These are phyloP conservation scores for Holotrichia oblita DNA, from an alignment of 1,140 invertebrate species.

Conservation along the genomic window DNA sequence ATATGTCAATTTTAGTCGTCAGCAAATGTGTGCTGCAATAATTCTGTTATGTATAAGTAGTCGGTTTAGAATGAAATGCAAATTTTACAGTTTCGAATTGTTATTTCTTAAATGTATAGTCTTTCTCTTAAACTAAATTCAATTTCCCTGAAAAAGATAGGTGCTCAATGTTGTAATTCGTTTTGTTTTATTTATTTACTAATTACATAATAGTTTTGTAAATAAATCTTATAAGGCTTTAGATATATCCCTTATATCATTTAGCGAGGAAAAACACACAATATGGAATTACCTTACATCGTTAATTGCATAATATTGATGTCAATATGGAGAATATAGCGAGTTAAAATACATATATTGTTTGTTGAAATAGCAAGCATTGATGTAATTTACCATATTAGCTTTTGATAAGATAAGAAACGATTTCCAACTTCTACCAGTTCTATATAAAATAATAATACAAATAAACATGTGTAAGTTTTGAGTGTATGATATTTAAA, in stretches of 20 bases:
- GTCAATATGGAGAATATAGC: no score
- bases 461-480: background rate
- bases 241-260: background rate
- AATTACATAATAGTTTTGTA: no score
- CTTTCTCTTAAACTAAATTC: no score
- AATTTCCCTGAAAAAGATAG: no score
- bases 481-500: background rate
- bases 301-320: no score
- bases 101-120: no score
- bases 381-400: background rate
- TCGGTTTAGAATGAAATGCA: no score
- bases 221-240: no score
- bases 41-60: background rate
- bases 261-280: no score
- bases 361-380: background rate
- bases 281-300: background rate
- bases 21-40: background rate
- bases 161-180: no score
- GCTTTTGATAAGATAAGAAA: constrained; percentile 3
- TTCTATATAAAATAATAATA: background rate
- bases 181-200: no score
- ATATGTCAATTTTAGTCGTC: background rate
- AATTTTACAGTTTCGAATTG: no score
- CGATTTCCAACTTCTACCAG: background rate
- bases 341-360: background rate